Conservation (phyloP, 2,797 vertebrate species). For the Coccyzus lansbergi region DNA sequence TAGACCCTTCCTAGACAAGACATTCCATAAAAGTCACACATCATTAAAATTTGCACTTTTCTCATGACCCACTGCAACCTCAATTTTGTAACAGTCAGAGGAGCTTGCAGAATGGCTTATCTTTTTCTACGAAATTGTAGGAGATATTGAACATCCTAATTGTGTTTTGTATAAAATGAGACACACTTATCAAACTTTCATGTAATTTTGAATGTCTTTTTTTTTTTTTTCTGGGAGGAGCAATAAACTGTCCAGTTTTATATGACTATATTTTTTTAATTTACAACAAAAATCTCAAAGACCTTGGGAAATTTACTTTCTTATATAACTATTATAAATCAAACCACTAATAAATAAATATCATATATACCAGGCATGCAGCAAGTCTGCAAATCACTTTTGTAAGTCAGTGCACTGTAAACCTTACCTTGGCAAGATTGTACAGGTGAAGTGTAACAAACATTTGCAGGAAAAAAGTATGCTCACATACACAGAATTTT, state of each 20-base stretch:
- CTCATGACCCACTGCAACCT: not conserved
- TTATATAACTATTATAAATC: slow-evolving; percentile 37
- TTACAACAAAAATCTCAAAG: not conserved
- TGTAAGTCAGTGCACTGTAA: slow-evolving; percentile 18
- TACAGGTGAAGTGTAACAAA: slow-evolving; percentile 6
- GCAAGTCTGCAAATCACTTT: slow-evolving; percentile 29
- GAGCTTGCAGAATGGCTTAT: not conserved
- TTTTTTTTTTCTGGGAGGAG: not conserved
- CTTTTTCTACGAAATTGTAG: not conserved
- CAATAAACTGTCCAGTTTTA: not conserved
- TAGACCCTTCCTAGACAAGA: not conserved
- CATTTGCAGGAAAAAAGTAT: not conserved
- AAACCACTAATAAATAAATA: slow-evolving; percentile 56
- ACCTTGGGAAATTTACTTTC: not conserved
- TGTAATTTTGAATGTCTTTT: not conserved
- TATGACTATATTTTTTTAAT: slow-evolving; percentile 10
- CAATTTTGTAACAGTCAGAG: not conserved
- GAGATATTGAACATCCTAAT: not conserved
- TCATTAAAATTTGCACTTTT: not conserved
- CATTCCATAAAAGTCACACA: not conserved
- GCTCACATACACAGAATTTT: not conserved
- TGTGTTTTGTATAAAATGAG: not conserved
- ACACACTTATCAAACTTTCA: not conserved
- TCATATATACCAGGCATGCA: not conserved
- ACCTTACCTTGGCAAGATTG: slow-evolving; percentile 14